Evolutionary conservation across 2,888 invertebrate species (phyloP).

Genomic region (Lithophane leautieri): DNA sequence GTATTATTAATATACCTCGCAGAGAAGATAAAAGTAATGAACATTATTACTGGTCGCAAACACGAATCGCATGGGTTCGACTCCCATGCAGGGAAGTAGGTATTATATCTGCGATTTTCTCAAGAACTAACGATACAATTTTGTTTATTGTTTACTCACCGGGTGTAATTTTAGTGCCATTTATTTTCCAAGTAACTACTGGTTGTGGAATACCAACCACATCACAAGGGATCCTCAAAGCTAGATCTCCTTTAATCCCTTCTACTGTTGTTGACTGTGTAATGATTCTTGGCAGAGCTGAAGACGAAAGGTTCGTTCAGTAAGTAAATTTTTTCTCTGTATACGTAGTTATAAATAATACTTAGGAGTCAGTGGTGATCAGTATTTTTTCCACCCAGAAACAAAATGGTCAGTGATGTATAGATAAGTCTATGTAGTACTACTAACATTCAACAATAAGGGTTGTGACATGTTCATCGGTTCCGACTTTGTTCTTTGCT

Average conservation of each 20-base stretch:
- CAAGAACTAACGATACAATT: neutral
- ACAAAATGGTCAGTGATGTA: neutral
- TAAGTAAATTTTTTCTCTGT: no score
- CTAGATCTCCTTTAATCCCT: slow-evolving; percentile 52
- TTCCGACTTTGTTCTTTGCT: slow-evolving; percentile 37
- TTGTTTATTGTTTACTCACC: slow-evolving; percentile 34
- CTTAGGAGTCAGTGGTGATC: neutral
- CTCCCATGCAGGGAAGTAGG: neutral
- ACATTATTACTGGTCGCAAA: neutral
- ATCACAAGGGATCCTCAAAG: slow-evolving; percentile 55
- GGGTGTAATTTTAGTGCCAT: slow-evolving; percentile 23
- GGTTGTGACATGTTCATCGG: slow-evolving; percentile 31
- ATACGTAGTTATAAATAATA: neutral
- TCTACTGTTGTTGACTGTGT: slow-evolving; percentile 14
- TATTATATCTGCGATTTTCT: neutral
- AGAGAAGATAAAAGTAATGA: neutral
- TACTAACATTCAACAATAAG: slow-evolving; percentile 57
- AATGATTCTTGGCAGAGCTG: slow-evolving; percentile 42
- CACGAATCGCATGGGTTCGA: neutral
- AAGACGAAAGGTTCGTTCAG: neutral
- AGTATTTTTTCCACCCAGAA: neutral
- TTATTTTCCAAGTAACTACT: slow-evolving; percentile 44
- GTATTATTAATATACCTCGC: neutral
- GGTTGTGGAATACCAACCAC: slow-evolving; percentile 48
- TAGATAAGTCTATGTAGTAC: no score